A percentile compares a stretch with the other conserved stretches of the same genome.
These are phyloP conservation scores for Pantherophis alleghaniensis DNA, from an alignment of 2,797 vertebrate genomes.

Conservation along the genomic window DNA sequence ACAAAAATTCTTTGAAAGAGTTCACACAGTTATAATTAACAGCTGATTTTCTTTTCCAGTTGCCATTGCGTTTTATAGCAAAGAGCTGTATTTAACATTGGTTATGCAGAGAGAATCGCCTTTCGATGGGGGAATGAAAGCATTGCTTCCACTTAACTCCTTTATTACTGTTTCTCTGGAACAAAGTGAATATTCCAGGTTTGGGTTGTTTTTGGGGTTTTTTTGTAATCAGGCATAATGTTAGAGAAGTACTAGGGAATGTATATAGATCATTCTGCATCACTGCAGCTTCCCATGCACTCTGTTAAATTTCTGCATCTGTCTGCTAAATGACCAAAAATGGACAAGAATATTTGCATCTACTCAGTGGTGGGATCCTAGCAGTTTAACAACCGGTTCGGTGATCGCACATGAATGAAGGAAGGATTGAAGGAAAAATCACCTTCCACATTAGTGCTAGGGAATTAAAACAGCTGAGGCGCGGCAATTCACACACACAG, in stretches of 20 bases:
- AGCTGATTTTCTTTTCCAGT: neutral
- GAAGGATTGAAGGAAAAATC: no score
- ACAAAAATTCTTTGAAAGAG: neutral
- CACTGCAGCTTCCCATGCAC: neutral
- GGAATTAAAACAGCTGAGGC: no score
- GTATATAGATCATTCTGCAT: neutral
- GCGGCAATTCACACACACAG: neutral
- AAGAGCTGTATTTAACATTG: neutral
- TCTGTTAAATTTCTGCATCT: neutral
- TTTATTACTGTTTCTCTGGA: neutral
- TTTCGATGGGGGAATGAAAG: neutral
- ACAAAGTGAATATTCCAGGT: neutral
- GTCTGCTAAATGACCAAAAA: neutral
- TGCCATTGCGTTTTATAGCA: neutral
- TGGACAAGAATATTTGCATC: neutral
- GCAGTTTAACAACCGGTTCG: no score
- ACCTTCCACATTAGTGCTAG: no score
- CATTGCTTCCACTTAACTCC: neutral
- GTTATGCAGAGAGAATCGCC: neutral
- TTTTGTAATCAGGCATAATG: neutral
- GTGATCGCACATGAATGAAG: accelerated
- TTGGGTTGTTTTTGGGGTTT: no score
- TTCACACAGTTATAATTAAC: slow-evolving; percentile 11
- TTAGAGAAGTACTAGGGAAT: neutral
- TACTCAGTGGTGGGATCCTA: neutral